A percentile compares a stretch with the other conserved stretches of the same genome.
These are phyloP conservation scores for Thereva unica DNA, from an alignment of 2,888 invertebrate genomes.

Conservation along the genomic window DNA sequence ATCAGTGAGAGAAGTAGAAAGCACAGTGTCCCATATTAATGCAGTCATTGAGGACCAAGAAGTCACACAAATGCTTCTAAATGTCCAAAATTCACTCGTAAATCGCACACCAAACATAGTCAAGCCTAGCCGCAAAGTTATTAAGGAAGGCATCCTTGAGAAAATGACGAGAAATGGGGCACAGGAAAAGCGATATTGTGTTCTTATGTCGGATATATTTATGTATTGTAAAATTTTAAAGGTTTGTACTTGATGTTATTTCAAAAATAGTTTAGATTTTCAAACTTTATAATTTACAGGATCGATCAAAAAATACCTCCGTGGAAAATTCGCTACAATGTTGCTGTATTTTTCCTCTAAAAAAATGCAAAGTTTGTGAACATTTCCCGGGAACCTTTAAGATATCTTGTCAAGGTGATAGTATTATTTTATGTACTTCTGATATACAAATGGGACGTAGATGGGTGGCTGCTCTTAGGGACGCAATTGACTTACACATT, in stretches of 20 bases:
- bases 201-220: conserved; percentile 73
- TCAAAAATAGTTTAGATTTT: not conserved
- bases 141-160: conserved; percentile 68
- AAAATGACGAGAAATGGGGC: conserved; percentile 62
- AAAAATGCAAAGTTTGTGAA: conserved; percentile 68
- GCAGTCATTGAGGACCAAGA: conserved; percentile 74
- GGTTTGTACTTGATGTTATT: conserved; percentile 14
- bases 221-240: conserved; percentile 72
- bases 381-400: conserved; percentile 65
- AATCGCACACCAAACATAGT: conserved; percentile 68
- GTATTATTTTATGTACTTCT: conserved; percentile 63
- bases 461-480: conserved; percentile 64
- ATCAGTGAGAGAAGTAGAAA: conserved; percentile 69
- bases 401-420: conserved; percentile 64
- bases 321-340: conserved; percentile 67
- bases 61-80: conserved; percentile 68
- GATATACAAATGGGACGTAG: conserved; percentile 61
- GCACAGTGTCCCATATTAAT: conserved; percentile 73
- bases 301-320: conserved; percentile 58
- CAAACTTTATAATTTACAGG: conserved; percentile 42
- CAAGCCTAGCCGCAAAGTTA: conserved; percentile 65
- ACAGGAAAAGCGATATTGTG: conserved; percentile 66
- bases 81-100: conserved; percentile 67
- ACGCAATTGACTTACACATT: conserved; percentile 63
- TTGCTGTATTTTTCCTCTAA: conserved; percentile 70